These are phyloP conservation scores for Erinaceus europaeus DNA, from an alignment of 2,113 vertebrate genomes.

Conservation along the genomic window DNA sequence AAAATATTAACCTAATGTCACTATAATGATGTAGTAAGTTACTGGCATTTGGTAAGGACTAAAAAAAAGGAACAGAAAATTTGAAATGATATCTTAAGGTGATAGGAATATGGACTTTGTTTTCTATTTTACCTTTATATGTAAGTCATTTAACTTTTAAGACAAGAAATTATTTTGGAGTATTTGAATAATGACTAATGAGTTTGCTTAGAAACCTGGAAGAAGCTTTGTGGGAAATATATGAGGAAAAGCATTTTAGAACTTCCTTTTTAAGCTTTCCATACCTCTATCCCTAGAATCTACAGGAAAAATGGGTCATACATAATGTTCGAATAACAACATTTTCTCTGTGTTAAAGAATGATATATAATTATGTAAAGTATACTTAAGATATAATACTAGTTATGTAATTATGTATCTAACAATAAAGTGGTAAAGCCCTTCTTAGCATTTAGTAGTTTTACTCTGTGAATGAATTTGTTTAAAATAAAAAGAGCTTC, in stretches of 20 bases:
- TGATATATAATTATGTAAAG: background rate
- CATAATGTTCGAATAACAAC: background rate
- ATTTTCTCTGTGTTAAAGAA: background rate
- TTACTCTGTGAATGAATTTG: constrained; percentile 22
- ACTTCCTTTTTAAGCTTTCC: constrained; percentile 6
- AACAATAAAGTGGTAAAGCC: background rate
- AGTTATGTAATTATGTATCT: background rate
- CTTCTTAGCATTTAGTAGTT: background rate
- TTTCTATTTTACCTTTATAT: background rate
- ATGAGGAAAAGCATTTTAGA: constrained; percentile 29
- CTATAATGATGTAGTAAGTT: constrained; percentile 2
- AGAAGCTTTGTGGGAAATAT: constrained; percentile 1
- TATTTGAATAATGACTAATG: background rate
- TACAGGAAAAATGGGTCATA: background rate
- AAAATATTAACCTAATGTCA: background rate
- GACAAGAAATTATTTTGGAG: constrained; percentile 13
- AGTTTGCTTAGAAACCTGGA: background rate
- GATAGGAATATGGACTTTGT: background rate
- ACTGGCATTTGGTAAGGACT: constrained; percentile 37
- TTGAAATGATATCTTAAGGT: constrained; percentile 20
- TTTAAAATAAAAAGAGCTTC: constrained; percentile 26
- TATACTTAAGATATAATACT: background rate
- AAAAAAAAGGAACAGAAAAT: background rate
- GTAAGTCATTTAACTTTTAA: constrained; percentile 27
- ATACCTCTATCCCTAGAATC: background rate